phyloP scores from a whole-genome alignment of 2,888 invertebrate species.

The Nomada fucata region DNA sequence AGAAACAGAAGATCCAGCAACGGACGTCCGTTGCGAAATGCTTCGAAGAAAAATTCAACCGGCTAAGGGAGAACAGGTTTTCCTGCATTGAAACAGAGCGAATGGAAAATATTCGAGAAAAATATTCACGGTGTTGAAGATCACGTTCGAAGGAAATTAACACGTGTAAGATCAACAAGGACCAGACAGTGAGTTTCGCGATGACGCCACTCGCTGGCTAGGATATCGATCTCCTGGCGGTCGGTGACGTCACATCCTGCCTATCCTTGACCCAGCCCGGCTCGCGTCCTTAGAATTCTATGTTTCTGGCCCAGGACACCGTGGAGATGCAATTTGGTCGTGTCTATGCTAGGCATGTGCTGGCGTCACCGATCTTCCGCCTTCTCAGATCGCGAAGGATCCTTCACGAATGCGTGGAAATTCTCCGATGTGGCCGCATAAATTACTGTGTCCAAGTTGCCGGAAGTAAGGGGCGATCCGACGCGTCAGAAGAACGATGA shows the following conservation, averaged over 20 bases:
- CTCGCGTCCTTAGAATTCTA: constrained; percentile 74
- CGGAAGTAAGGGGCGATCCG: not conserved
- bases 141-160: constrained; percentile 20
- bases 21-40: too few species aligned
- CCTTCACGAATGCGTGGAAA: constrained; percentile 7
- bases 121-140: not conserved
- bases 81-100: not conserved
- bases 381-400: not conserved
- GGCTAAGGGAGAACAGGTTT: not conserved
- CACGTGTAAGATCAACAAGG: constrained; percentile 59
- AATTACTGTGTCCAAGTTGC: not conserved
- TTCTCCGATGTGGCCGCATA: not conserved
- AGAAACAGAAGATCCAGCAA: too few species aligned
- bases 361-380: not conserved
- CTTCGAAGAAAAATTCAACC: not conserved
- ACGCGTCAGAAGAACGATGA: not conserved
- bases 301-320: constrained; percentile 25
- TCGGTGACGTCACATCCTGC: constrained; percentile 83
- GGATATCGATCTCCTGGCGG: constrained; percentile 81
- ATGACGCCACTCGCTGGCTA: constrained; percentile 67
- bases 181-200: constrained; percentile 62
- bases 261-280: constrained; percentile 83
- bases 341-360: constrained; percentile 31
- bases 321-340: constrained; percentile 40
- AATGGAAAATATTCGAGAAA: not conserved